A percentile compares a stretch with the other conserved stretches of the same genome.
Conservation (phyloP, 2,888 invertebrate genomes). For the Phania funesta region DNA sequence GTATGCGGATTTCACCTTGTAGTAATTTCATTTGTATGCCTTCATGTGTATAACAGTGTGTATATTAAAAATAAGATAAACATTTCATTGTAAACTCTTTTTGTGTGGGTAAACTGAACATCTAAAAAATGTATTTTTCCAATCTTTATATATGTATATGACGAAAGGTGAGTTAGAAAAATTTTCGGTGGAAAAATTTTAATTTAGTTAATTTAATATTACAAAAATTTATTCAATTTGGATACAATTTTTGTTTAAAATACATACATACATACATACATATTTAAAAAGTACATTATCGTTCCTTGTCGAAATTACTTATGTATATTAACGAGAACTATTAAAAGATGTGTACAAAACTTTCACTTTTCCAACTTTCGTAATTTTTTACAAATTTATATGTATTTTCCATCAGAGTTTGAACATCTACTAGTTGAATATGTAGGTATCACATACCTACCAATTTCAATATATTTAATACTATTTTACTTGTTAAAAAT, state of each 20-base stretch:
- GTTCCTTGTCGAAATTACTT: too few species aligned
- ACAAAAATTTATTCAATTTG: not conserved
- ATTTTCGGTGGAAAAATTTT: slow-evolving; percentile 18
- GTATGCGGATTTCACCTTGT: slow-evolving; percentile 64
- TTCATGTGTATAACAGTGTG: slow-evolving; percentile 25
- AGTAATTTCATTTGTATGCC: slow-evolving; percentile 43
- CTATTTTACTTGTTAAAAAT: too few species aligned
- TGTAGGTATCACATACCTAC: not conserved
- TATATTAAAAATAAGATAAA: slow-evolving; percentile 50
- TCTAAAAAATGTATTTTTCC: slow-evolving; percentile 6
- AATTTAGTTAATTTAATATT: not conserved
- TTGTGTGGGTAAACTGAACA: slow-evolving; percentile 52
- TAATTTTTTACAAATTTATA: slow-evolving; percentile 4
- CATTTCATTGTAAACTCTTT: slow-evolving; percentile 55
- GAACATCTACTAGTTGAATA: not conserved
- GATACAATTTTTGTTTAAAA: not conserved
- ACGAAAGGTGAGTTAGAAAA: slow-evolving; percentile 49
- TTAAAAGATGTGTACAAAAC: slow-evolving; percentile 47
- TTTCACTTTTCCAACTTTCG: slow-evolving; percentile 55
- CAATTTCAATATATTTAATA: too few species aligned
- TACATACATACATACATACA: not conserved
- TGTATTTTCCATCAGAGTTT: not conserved
- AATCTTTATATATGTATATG: slow-evolving; percentile 11
- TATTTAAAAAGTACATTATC: slow-evolving; percentile 1
- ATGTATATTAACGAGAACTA: slow-evolving; percentile 31